Evolutionary conservation across 37 sponge, comb jelly and placozoan genomes (phyloP), one percentile per base, ranked within the genome.

Genomic region (Halichondria panicea): DNA sequence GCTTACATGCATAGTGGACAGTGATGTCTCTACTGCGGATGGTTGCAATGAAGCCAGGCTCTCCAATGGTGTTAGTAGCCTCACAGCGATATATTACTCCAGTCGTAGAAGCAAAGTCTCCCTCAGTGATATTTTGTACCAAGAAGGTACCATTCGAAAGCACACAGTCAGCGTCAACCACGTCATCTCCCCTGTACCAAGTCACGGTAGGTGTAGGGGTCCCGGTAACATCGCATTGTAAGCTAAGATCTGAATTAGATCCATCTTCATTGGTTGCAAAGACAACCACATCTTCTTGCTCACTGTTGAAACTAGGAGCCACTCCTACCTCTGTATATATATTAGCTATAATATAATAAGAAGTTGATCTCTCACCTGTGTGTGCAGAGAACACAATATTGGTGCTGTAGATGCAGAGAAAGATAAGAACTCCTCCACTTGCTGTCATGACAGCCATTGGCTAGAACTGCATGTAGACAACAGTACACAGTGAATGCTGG

Each of bases 51-150:
- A n/a, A 55, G 55, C 43, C 42, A 50, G 52, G 19, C 6, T 32
- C 3, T 1, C 87, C 87, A 53, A 88, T 39, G 15, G 48, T 56
- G 50, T 74, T 87, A 54, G 40, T 66, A 43, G 82, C 88, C 13
- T 31, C 15, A 69, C 88, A 88, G 72, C 70, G 61, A 45, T 81
- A 88, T 33, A 28, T 60, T 28, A 80, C 57, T 42, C 87, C 87
- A 36, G 13, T 50, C 28, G 18, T 4, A 64, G 44, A 71, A 35
- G 82, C 82, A 75, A 63, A 40, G 0, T 12, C 45, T 13, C 37
- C 77, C 15, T 81, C 71, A 9, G 54, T 71, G 32, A 88, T 75
- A 24, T 68, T 67, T n/a, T n/a, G n/a, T n/a, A n/a, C n/a, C n/a
- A n/a, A n/a, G n/a, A n/a, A n/a, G n/a, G n/a, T n/a, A n/a, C n/a